Conservation (phyloP, 2,888 invertebrate genomes). For the Eupithecia tripunctaria region DNA sequence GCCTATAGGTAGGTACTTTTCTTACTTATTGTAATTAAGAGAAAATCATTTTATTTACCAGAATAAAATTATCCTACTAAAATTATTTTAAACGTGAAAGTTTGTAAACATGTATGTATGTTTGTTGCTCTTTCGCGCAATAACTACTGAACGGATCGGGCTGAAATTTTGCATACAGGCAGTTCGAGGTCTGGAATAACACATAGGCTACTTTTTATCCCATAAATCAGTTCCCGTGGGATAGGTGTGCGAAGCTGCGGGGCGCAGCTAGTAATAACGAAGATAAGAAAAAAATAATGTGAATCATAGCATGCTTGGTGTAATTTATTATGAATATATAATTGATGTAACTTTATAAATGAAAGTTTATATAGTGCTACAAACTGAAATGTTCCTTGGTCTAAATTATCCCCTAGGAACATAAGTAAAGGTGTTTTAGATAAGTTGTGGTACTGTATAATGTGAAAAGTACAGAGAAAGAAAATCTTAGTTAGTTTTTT, state of each 20-base stretch:
- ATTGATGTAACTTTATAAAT: neutral
- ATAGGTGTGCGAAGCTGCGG: too few species aligned
- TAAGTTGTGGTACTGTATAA: neutral
- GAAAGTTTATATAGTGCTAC: neutral
- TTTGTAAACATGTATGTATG: too few species aligned
- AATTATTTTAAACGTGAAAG: too few species aligned
- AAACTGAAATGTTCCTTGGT: neutral
- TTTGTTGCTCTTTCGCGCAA: too few species aligned
- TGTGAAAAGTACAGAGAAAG: neutral
- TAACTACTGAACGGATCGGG: too few species aligned
- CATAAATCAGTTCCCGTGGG: too few species aligned
- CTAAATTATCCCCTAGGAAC: neutral
- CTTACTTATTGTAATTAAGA: neutral
- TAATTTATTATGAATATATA: neutral
- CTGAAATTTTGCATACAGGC: too few species aligned
- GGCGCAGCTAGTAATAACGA: too few species aligned
- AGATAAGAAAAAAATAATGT: neutral
- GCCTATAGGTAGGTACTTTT: too few species aligned
- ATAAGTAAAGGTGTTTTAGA: neutral
- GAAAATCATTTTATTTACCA: neutral
- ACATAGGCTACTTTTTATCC: too few species aligned
- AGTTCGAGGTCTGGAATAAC: too few species aligned
- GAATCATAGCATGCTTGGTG: neutral
- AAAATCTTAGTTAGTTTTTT: neutral
- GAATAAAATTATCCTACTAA: neutral